Base-by-base conservation (phyloP, 2,797 vertebrate species). In the Triplophysa yarkandensis region DNA sequence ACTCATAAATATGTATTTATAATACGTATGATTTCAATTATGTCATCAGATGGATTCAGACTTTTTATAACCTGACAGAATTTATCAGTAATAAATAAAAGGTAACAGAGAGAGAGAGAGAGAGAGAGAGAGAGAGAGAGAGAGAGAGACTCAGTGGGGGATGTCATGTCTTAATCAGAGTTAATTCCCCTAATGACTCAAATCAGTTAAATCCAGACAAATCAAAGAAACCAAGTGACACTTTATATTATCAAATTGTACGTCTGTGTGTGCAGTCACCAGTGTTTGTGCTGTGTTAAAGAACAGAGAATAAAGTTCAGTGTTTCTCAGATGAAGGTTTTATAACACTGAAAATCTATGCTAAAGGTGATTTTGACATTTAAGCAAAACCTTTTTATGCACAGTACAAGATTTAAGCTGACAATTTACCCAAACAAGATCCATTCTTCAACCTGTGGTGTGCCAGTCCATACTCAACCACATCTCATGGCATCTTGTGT, bases 141-240 rank as follows among this genome's bases (percentile, higher is more conserved):
- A n/a, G 16, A 10, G 36, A 5, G 28, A 21, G 10, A 23, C 25
- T 66, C 64, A 66, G 7, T 34, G 13, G 28, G 46, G 21, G 21
- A 32, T 27, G 48, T n/a, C 30, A 2, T 34, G 32, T 30, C 28
- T 61, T 61, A 21, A 61, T 61, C 58, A 5, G n/a, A 36, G 28
- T 39, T 68, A 68, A 68, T 60, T 60, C 27, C 55, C 23, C 8
- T 46, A 60, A 71, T 30, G 39, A 57, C 32, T 54, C 14, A 16
- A 14, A 66, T 0, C 55, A 19, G 62, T 30, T 39, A 73, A 27
- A 34, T 34, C 72, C 0, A 68, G 0, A 70, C 44, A 65, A 54
- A 78, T 77, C 68, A 75, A 77, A 69, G 32, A 60, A 72, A 23
- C 34, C 1, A 81, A 87, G 84, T 86, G 79, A 84, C 70, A 88